Evolutionary conservation across 2,797 vertebrate species (phyloP).

Genomic region (Phrynocephalus forsythii): DNA sequence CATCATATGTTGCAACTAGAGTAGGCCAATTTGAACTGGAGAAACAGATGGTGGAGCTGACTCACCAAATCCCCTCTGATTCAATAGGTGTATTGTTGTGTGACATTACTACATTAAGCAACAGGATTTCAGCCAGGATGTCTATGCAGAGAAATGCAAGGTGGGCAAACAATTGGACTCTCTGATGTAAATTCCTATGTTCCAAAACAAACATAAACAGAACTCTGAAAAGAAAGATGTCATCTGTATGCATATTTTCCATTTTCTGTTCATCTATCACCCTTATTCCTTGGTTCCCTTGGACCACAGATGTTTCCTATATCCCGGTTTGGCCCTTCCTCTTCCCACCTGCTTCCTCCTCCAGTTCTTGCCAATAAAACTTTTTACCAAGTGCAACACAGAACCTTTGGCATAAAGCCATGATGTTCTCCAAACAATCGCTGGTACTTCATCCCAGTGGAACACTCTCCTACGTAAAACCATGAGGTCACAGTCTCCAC

Average conservation of each 20-base stretch:
- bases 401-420: constrained; percentile 34
- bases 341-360: constrained; percentile 55
- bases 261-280: constrained; percentile 63
- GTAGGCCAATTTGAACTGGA: too few relatives aligned
- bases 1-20: too few relatives aligned
- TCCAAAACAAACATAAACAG: not conserved
- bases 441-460: not conserved
- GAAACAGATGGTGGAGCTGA: too few relatives aligned
- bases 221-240: not conserved
- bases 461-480: not conserved
- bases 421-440: constrained; percentile 28
- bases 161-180: not conserved
- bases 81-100: too few relatives aligned
- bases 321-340: not conserved
- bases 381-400: not conserved
- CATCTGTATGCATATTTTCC: constrained; percentile 17
- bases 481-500: not conserved
- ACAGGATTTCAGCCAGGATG: too few relatives aligned
- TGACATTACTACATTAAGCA: too few relatives aligned
- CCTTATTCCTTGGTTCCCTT: not conserved
- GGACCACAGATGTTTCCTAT: constrained; percentile 45
- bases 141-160: not conserved
- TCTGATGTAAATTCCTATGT: not conserved
- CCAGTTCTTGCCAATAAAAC: constrained; percentile 41
- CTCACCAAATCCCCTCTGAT: too few relatives aligned